phyloP scores from a whole-genome alignment of 1,140 invertebrate species.

The Coenobita brevimanus region DNA sequence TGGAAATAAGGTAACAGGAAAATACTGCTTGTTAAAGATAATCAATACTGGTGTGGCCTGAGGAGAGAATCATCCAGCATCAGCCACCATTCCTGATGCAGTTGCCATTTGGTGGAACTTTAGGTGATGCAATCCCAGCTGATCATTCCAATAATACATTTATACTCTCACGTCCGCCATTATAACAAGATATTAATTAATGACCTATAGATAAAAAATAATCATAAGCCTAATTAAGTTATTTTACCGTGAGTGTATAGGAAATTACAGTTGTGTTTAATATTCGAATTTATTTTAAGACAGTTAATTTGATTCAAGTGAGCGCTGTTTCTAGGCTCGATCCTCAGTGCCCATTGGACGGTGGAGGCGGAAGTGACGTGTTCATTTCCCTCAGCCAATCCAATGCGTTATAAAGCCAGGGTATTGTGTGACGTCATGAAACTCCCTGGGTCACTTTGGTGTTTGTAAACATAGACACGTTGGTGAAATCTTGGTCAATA shows the following conservation, averaged over 20 bases:
- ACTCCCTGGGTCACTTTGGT: slow-evolving; percentile 51
- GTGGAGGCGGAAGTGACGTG: slow-evolving; percentile 16
- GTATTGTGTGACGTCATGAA: slow-evolving; percentile 45
- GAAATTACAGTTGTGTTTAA: neutral
- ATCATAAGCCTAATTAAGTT: too few species aligned
- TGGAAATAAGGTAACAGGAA: too few species aligned
- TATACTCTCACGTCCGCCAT: neutral
- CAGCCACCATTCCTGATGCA: too few species aligned
- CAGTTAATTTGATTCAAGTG: neutral
- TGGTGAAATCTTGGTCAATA: slow-evolving; percentile 47
- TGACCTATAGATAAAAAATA: too few species aligned
- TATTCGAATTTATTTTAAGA: neutral
- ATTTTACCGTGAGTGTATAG: neutral
- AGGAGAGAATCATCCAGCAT: too few species aligned
- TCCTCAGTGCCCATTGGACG: slow-evolving; percentile 16
- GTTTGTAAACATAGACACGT: slow-evolving; percentile 64
- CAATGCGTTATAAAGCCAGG: neutral
- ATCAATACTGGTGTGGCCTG: too few species aligned
- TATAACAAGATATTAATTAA: too few species aligned
- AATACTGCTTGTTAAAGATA: too few species aligned
- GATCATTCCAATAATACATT: slow-evolving; percentile 38
- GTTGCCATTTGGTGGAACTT: neutral
- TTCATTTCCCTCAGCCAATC: slow-evolving; percentile 21
- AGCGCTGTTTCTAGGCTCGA: neutral
- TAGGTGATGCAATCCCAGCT: slow-evolving; percentile 54